Conservation (phyloP, 2,797 vertebrate species). For the Chaetodon trifasciatus region DNA sequence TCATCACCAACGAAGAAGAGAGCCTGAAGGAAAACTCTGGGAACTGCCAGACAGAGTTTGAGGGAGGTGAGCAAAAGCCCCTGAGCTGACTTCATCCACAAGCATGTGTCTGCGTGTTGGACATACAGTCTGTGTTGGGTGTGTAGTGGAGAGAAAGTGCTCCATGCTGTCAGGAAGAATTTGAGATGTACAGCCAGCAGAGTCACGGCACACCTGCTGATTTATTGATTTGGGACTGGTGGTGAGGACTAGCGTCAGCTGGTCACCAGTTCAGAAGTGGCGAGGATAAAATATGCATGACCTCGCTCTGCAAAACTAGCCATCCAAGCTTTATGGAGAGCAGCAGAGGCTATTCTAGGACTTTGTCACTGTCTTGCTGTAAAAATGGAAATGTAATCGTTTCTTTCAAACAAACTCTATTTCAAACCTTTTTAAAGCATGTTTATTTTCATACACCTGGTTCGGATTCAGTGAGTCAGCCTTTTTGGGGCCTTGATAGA, state of each 20-base stretch:
- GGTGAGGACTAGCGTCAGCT: constrained; percentile 34
- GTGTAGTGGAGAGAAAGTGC: constrained; percentile 6
- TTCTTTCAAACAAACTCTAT: constrained; percentile 10
- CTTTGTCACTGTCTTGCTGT: constrained; percentile 1
- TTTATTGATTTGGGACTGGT: constrained; percentile 73
- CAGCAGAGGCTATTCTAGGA: constrained; percentile 23
- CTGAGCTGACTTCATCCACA: constrained; percentile 27
- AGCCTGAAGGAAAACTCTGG: constrained; percentile 96
- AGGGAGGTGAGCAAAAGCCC: constrained; percentile 87
- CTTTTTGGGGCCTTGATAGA: not conserved
- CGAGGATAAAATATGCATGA: constrained; percentile 70
- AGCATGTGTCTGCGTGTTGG: constrained; percentile 16
- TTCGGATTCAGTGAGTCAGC: constrained; percentile 6
- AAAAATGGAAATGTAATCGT: constrained; percentile 29
- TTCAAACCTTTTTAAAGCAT: constrained; percentile 13
- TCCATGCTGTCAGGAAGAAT: constrained; percentile 57
- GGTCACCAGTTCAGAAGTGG: constrained; percentile 61
- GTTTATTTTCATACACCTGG: not conserved
- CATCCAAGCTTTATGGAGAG: constrained; percentile 65
- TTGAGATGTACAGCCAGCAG: constrained; percentile 41
- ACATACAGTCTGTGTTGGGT: not conserved
- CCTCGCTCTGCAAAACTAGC: constrained; percentile 47
- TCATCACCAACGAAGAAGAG: constrained; percentile 98
- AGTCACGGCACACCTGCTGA: constrained; percentile 63
- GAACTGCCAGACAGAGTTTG: constrained; percentile 97